Evolutionary conservation across 2,797 vertebrate species (phyloP), one percentile per base, ranked within the genome.

Genomic region (Sebastes vulpes): DNA sequence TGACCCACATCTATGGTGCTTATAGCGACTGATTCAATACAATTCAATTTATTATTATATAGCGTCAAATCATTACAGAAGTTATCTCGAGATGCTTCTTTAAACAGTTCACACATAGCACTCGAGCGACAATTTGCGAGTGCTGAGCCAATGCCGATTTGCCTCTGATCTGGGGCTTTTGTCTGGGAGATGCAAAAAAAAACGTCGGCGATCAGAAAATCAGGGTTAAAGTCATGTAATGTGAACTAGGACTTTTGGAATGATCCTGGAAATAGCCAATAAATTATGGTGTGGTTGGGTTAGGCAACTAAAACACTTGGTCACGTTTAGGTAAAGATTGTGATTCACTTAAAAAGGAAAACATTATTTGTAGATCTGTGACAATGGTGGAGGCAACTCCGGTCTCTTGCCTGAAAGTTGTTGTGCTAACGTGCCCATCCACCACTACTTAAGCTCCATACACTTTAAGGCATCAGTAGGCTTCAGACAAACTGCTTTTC

Each of bases 201-300:
- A 46, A 7, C 6, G 0, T 46, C 16, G 16, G 42, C 16, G 16
- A 46, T 46, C 42, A 46, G 0, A 46, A 46, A 18, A 46, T 46
- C 16, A 46, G 42, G 16, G 42, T 46, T 18, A 46, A 46, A 46
- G 16, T 46, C 0, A 0, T 46, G 42, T 46, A 16, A 0, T 46
- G 16, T 0, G 42, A 18, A 46, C 42, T 46, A 16, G 14, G 16
- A 0, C 0, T 46, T 46, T 46, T 0, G 42, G 42, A 46, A 46
- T 0, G 42, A 46, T 18, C 42, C 42, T 46, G 42, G 14, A 46
- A 46, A 16, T 18, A 11, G 14, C 42, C 14, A 46, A 46, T 46
- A 46, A 46, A 46, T 46, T 16, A 46, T 46, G 38, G 14, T 46
- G 16, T 18, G 16, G 42, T 46, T 46, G 42, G 42, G 14, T 18